Base-by-base conservation (phyloP, 2,113 vertebrate genomes). In the Heterotilapia buettikoferi region DNA sequence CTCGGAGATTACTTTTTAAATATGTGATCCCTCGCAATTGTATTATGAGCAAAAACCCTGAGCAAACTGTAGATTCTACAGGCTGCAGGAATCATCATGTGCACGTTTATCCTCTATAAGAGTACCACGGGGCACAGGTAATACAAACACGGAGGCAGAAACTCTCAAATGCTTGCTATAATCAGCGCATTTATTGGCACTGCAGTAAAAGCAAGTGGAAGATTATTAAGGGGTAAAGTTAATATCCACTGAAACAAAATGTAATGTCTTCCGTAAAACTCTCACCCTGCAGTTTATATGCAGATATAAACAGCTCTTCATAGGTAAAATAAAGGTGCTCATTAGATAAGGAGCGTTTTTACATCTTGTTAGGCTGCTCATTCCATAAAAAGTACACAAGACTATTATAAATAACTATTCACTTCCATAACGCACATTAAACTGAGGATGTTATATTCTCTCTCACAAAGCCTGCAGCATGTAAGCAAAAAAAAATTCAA, bases 81-180 rank as follows among this genome's bases (percentile, higher is more conserved):
- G 43, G 71, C 24, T 47, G 71, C 71, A 47, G 43, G 26, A 0
- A n/a, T 78, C 45, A 3, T 31, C 45, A 31, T 2, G 16, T 50
- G 16, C 26, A n/a, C 4, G 9, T 31, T 31, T 78, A 31, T 31
- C 16, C 16, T 31, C 45, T 31, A 31, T 50, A 50, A 50, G 24
- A 50, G 1, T 8, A 50, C 0, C 0, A 78, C 1, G 2, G 0
- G 43, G 0, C 43, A 29, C 43, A 47, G 43, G 43, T 47, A 76
- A 1, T 2, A 47, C 71, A 76, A 26, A 29, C 24, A 76, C 8
- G 14, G 38, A 76, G 71, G 16, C 45, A 78, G 26, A 50, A 19
- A 50, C 43, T 78, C 26, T 0, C 24, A 47, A 50, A 19, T 52
- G 73, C 10, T 78, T 31, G 45, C 45, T 52, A 52, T 78, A 52